Evolutionary conservation across 2,888 invertebrate species (phyloP), one percentile per base, ranked within the genome.

Genomic region (Hemicrepidius hirtus): DNA sequence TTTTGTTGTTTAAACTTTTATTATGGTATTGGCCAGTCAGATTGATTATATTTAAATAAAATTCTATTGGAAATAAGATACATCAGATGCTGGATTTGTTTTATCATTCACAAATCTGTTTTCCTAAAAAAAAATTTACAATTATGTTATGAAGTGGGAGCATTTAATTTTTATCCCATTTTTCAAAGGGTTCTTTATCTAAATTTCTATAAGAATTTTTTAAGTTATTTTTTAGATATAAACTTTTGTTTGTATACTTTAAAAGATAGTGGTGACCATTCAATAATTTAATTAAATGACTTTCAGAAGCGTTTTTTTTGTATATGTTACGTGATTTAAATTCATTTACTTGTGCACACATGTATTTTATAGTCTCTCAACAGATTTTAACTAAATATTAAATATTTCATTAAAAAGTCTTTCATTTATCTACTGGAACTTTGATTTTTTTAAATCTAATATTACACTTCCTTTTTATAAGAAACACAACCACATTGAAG

Each of bases 281-380:
- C 7, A 12, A 16, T 50, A 21, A 9, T 6, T 53, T 28, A 53
- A 20, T 24, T 21, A 46, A 9, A 18, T 1, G 16, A 46, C 18
- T 46, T 46, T 46, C 46, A 46, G 20, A n/a, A 46, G 20, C 16
- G 20, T 2, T 24, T 57, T 60, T 64, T 57, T 9, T 71, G 41
- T 67, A 67, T 69, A 57, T 74, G n/a, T 71, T 63, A 66, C 63
- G 9, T 65, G 40, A 66, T 40, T n/a, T 49, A 35, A 64, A 49
- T 32, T 65, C 13, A 41, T 49, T 44, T 66, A 62, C 37, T 74
- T 70, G 68, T 74, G 66, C 68, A 74, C 65, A 68, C 20, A 32
- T 74, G 71, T 71, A 74, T 71, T 74, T 74, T 71, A 70, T 67
- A 74, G 68, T 28, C 63, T 69, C 53, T 69, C n/a, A 21, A 49